These are phyloP conservation scores for Prostheceraeus crozeri DNA, from an alignment of 2,888 invertebrate genomes.

Conservation along the genomic window DNA sequence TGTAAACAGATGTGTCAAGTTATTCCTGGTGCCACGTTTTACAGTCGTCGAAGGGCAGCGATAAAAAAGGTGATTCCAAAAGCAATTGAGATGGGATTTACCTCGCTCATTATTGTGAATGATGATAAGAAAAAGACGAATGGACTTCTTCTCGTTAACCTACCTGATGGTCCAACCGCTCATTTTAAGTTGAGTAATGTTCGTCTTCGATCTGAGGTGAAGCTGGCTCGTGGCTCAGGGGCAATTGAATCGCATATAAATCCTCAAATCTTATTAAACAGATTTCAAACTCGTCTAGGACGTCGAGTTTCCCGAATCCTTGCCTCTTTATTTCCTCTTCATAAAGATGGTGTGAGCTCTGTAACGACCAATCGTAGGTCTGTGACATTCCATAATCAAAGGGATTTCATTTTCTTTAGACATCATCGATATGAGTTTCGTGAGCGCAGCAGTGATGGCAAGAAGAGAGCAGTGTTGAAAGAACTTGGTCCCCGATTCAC, in stretches of 20 bases:
- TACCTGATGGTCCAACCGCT: slow-evolving; percentile 92
- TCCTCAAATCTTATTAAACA: slow-evolving; percentile 69
- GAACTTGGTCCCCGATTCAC: slow-evolving; percentile 98
- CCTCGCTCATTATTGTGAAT: slow-evolving; percentile 63
- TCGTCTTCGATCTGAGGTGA: slow-evolving; percentile 61
- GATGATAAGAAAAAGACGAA: slow-evolving; percentile 84
- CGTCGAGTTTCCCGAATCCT: slow-evolving; percentile 78
- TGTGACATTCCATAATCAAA: slow-evolving; percentile 95
- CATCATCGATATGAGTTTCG: slow-evolving; percentile 70
- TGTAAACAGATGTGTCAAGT: slow-evolving; percentile 80
- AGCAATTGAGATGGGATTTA: slow-evolving; percentile 65
- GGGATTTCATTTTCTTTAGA: slow-evolving; percentile 95
- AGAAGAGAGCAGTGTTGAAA: slow-evolving; percentile 66
- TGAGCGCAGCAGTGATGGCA: slow-evolving; percentile 43
- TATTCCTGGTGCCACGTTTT: slow-evolving; percentile 80
- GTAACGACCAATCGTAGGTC: not conserved
- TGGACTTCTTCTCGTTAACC: slow-evolving; percentile 80
- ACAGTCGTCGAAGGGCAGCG: slow-evolving; percentile 77
- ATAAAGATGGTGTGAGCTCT: slow-evolving; percentile 50
- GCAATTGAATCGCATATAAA: slow-evolving; percentile 13
- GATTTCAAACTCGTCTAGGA: slow-evolving; percentile 83
- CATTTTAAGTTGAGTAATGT: slow-evolving; percentile 88
- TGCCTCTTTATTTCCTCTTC: slow-evolving; percentile 77
- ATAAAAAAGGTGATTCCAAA: slow-evolving; percentile 85
- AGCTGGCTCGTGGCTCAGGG: not conserved